phyloP scores from a whole-genome alignment of 2,888 invertebrate species.

The Charanyca ferruginea region DNA sequence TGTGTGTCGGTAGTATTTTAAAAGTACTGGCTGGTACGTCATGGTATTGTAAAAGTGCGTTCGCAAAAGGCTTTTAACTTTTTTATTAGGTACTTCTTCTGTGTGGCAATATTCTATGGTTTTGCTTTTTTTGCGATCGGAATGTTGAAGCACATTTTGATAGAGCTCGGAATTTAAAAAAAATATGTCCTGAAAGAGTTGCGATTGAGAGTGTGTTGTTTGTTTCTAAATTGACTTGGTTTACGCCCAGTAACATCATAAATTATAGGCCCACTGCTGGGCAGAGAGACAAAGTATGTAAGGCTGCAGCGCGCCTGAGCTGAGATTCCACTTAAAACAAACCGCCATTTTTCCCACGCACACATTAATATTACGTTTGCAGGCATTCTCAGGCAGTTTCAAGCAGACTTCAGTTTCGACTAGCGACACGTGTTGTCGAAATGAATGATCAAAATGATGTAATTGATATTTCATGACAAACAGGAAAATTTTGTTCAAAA shows the following conservation, averaged over 20 bases:
- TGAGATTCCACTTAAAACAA: no score
- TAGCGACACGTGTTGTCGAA: no score
- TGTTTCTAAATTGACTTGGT: neutral
- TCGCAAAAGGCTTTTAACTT: slow-evolving; percentile 12
- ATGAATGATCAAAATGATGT: no score
- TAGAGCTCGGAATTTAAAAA: slow-evolving; percentile 23
- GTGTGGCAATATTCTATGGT: slow-evolving; percentile 7
- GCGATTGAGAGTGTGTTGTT: neutral
- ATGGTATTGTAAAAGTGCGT: slow-evolving; percentile 32
- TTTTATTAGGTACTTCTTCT: slow-evolving; percentile 17
- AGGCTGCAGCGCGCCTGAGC: no score
- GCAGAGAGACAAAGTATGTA: no score
- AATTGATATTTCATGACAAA: no score
- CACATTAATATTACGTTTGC: no score
- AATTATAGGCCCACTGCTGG: no score
- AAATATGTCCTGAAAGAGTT: slow-evolving; percentile 5
- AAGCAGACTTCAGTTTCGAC: no score
- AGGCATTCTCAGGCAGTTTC: no score
- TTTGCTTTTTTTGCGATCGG: neutral
- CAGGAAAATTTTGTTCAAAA: no score
- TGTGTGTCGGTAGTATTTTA: slow-evolving; percentile 19
- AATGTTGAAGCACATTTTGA: slow-evolving; percentile 4
- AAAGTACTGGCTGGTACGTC: slow-evolving; percentile 18
- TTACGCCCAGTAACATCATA: neutral
- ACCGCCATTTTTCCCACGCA: no score